Conservation (phyloP, 2,888 invertebrate species). For the Strigamia crassipes region DNA sequence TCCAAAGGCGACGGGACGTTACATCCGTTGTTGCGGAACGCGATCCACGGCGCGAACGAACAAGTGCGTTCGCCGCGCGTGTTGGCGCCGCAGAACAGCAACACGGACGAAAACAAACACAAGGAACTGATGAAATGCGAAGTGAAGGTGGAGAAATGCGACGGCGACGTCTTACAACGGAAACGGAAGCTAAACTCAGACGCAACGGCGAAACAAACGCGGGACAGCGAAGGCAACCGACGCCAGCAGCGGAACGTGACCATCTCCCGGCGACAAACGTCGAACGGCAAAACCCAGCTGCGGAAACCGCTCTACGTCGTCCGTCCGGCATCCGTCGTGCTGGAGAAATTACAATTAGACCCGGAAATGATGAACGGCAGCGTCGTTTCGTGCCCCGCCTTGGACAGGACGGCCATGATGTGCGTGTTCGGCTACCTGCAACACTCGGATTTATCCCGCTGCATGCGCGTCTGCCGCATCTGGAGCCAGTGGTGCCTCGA, state of each 20-base stretch:
- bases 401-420: constrained; percentile 58
- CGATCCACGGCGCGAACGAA: not conserved
- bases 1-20: constrained; percentile 19
- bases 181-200: constrained; percentile 36
- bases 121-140: constrained; percentile 47
- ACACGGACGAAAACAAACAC: constrained; percentile 45
- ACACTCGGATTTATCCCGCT: constrained; percentile 65
- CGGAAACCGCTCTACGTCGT: constrained; percentile 54
- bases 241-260: constrained; percentile 1
- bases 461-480: constrained; percentile 77
- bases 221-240: not conserved
- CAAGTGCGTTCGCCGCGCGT: not conserved
- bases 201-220: not conserved
- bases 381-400: constrained; percentile 50
- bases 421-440: constrained; percentile 60
- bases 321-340: constrained; percentile 52
- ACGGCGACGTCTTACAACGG: constrained; percentile 45
- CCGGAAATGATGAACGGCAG: constrained; percentile 49
- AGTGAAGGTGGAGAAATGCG: constrained; percentile 49
- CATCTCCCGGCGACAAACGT: not conserved
- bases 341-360: constrained; percentile 45
- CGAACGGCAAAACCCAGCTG: constrained; percentile 49
- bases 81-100: constrained; percentile 36
- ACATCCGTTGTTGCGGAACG: not conserved
- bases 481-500: constrained; percentile 87